phyloP scores from a whole-genome alignment of 1,140 invertebrate species.

The Capitella teleta region DNA sequence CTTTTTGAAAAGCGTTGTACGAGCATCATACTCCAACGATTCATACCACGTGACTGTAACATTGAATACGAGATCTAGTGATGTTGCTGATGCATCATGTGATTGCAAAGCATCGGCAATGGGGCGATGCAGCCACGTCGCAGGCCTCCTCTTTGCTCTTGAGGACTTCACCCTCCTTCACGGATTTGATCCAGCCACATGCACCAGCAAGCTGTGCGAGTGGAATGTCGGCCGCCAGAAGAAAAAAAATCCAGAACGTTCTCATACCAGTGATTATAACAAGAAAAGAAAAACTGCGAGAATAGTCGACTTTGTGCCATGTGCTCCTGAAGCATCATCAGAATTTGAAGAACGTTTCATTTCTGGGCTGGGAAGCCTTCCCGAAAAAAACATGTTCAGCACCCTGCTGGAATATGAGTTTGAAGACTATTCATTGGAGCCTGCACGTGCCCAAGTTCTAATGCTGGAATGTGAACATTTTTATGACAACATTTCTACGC shows the following conservation, averaged over 20 bases:
- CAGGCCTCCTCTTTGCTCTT: not conserved
- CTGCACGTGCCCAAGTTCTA: not conserved
- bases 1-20: not conserved
- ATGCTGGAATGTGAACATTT: too few relatives aligned
- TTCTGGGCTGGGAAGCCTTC: not conserved
- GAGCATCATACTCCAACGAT: not conserved
- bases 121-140: conserved; percentile 6
- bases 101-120: conserved; percentile 3
- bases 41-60: not conserved
- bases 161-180: not conserved
- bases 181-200: not conserved
- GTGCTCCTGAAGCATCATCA: not conserved
- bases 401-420: not conserved
- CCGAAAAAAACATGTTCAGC: not conserved
- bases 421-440: not conserved
- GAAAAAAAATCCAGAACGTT: conserved; percentile 1
- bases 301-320: not conserved
- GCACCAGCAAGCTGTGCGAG: not conserved
- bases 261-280: not conserved
- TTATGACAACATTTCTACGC: too few relatives aligned
- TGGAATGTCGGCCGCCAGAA: not conserved
- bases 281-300: not conserved
- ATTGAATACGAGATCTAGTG: not conserved
- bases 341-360: not conserved
- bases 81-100: not conserved